Evolutionary conservation across 2,113 vertebrate genomes (phyloP), one percentile per base, ranked within the genome.

Genomic region (Bos indicus): DNA sequence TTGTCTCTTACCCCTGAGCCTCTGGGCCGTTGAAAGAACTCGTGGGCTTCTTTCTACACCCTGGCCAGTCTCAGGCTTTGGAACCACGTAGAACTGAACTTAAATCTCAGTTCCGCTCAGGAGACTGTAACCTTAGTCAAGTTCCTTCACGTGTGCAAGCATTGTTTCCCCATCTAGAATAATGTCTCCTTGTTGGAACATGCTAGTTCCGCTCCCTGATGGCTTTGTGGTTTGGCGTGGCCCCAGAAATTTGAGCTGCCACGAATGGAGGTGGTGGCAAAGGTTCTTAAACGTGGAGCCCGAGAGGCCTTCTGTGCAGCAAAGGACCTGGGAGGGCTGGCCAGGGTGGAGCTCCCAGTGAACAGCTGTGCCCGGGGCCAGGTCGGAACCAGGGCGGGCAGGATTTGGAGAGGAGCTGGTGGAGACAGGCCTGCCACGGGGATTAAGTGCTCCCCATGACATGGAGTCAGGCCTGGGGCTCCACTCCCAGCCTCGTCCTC

Each of bases 151-250:
- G 8, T 82, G 56, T 91, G 13, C 77, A 36, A 62, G 40, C 36
- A 17, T 80, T 14, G 10, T 77, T 67, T 89, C 60, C n/a, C 74
- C 33, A 40, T 54, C 33, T 43, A 48, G 17, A 83, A 36, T 78
- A 33, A 43, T 62, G 25, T 62, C 57, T 84, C 40, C 21, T 54
- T 67, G 16, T 30, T 86, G 82, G 9, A 48, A 52, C 1, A 0
- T 82, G 62, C 28, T 36, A 6, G 60, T 67, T 71, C 92, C 0
- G 0, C 57, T 82, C 51, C 59, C 93, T 43, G n/a, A 30, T 90
- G 88, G 57, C 94, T 96, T 92, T 57, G 82, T 90, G 97, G 71
- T 90, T 84, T 97, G 96, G 81, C 33, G 26, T 60, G 51, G 71
- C 30, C 48, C 67, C 83, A 90, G 86, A 91, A 96, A 90, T 67